Conservation (phyloP, 2,797 vertebrate species). For the Notoglanidium macrostoma region DNA sequence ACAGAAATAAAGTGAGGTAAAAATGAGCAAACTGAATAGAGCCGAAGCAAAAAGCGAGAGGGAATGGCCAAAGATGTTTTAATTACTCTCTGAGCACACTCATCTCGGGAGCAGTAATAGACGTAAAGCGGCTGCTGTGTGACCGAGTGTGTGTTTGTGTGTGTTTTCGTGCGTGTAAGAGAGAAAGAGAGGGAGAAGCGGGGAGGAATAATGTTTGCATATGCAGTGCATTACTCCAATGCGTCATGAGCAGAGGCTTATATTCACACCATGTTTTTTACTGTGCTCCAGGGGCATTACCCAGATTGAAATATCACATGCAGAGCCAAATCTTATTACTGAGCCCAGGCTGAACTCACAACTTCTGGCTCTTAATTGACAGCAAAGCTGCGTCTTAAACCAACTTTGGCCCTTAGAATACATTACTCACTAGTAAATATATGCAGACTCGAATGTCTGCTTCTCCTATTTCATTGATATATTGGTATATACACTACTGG, state of each 20-base stretch:
- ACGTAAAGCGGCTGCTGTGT: constrained; percentile 24
- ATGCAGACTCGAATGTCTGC: neutral
- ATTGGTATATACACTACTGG: neutral
- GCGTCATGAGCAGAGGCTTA: constrained; percentile 62
- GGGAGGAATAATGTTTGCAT: constrained; percentile 21
- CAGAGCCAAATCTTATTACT: constrained; percentile 71
- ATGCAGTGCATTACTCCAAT: constrained; percentile 44
- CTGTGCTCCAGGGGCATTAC: constrained; percentile 64
- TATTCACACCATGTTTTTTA: constrained; percentile 70
- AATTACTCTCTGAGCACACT: constrained; percentile 34
- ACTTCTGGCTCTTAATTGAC: constrained; percentile 40
- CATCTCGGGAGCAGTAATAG: constrained; percentile 11
- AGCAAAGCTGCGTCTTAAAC: constrained; percentile 30
- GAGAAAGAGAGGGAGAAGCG: neutral
- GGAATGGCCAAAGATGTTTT: constrained; percentile 17
- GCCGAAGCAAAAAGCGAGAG: neutral
- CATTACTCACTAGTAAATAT: neutral
- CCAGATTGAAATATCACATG: constrained; percentile 73
- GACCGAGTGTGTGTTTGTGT: neutral
- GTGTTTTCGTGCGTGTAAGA: constrained; percentile 2
- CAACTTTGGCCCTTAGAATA: constrained; percentile 1
- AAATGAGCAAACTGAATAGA: neutral
- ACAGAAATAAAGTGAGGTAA: neutral
- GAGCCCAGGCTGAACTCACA: constrained; percentile 40
- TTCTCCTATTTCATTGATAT: neutral